Conservation (phyloP, 2,888 invertebrate species). For the Morpho helenor region DNA sequence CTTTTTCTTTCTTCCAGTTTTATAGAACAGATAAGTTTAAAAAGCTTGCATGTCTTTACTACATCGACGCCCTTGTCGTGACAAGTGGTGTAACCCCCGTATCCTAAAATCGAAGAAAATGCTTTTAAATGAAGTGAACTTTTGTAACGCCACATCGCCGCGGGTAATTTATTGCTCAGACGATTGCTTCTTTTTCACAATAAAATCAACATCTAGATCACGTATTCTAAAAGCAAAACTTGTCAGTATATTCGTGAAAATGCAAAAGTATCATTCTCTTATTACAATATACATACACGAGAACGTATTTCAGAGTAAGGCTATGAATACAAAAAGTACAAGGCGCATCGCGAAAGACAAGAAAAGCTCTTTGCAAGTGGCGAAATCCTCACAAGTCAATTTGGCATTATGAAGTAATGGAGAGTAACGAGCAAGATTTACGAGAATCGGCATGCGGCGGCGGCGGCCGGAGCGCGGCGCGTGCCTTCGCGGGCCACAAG, state of each 20-base stretch:
- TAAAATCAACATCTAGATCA: constrained; percentile 17
- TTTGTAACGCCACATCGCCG: constrained; percentile 8
- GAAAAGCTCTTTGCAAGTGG: constrained; percentile 36
- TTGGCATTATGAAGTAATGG: constrained; percentile 76
- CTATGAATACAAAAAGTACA: constrained; percentile 34
- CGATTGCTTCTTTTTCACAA: constrained; percentile 9
- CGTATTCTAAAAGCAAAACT: constrained; percentile 12
- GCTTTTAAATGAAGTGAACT: constrained; percentile 15
- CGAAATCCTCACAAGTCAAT: constrained; percentile 70
- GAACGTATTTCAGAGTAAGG: constrained; percentile 20
- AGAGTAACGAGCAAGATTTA: constrained; percentile 78
- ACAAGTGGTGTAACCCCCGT: constrained; percentile 64
- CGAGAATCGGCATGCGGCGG: constrained; percentile 40
- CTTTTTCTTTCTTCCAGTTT: constrained; percentile 59
- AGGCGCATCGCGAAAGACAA: constrained; percentile 26
- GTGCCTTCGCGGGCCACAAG: constrained; percentile 53
- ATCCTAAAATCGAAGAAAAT: constrained; percentile 38
- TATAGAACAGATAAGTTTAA: constrained; percentile 72
- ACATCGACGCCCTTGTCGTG: constrained; percentile 67
- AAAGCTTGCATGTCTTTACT: constrained; percentile 71
- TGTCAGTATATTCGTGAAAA: not conserved
- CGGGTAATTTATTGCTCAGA: constrained; percentile 15
- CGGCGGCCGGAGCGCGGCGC: constrained; percentile 39
- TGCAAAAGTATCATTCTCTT: constrained; percentile 1
- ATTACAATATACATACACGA: constrained; percentile 11